phyloP scores from a whole-genome alignment of 2,888 invertebrate species.

The Epinotia ramella region DNA sequence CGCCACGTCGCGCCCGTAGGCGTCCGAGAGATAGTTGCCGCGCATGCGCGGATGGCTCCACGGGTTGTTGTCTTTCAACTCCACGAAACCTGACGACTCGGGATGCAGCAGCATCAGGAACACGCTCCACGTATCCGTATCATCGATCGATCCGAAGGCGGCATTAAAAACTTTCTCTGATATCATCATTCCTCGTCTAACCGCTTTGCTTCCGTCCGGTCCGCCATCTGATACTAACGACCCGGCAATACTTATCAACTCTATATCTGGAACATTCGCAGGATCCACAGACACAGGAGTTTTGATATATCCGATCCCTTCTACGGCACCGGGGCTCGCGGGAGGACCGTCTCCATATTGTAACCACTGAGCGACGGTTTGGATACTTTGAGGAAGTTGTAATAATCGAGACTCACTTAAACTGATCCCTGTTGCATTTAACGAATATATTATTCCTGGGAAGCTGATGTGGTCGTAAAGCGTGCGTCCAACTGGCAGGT shows the following conservation, averaged over 20 bases:
- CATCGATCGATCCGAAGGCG: constrained; percentile 74
- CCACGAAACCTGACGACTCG: constrained; percentile 88
- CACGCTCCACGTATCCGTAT: constrained; percentile 82
- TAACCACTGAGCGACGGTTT: constrained; percentile 60
- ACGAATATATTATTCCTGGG: constrained; percentile 88
- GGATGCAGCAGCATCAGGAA: constrained; percentile 88
- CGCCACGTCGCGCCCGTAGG: constrained; percentile 83
- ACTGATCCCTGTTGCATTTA: constrained; percentile 67
- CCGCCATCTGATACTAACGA: constrained; percentile 72
- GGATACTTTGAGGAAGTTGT: constrained; percentile 49
- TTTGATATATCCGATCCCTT: constrained; percentile 87
- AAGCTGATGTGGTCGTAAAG: constrained; percentile 87
- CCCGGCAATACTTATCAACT: constrained; percentile 87
- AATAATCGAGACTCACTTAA: constrained; percentile 60
- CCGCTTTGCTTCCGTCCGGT: constrained; percentile 68
- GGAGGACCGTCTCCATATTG: constrained; percentile 75
- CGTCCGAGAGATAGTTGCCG: constrained; percentile 88
- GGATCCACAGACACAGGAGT: constrained; percentile 81
- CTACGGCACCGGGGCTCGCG: constrained; percentile 85
- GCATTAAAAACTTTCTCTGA: constrained; percentile 72
- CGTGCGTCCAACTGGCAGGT: constrained; percentile 87
- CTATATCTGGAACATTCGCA: constrained; percentile 88
- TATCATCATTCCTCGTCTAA: constrained; percentile 75
- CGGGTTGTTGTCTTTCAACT: constrained; percentile 87
- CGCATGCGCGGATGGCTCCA: constrained; percentile 87